A percentile compares a stretch with the other conserved stretches of the same genome.
phyloP scores from a whole-genome alignment of 1,140 invertebrate species.

The Stegodyphus mimosarum region DNA sequence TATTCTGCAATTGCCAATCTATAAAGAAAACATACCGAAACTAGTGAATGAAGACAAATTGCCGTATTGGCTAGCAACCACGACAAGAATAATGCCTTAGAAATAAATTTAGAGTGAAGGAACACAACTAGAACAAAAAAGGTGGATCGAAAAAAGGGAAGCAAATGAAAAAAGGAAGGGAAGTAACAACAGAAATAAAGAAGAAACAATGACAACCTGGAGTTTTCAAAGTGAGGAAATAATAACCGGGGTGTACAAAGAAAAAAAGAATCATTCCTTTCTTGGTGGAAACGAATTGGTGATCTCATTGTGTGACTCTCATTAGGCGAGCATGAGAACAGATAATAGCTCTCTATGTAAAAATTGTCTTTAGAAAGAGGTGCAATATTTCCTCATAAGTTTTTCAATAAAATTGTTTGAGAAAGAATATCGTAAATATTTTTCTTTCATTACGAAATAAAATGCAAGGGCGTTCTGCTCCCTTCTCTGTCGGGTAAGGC shows the following conservation, averaged over 20 bases:
- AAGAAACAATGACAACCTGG: constrained; percentile 26
- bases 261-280: not conserved
- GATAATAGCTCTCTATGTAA: too few species aligned
- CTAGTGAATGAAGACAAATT: constrained; percentile 54
- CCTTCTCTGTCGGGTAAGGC: too few species aligned
- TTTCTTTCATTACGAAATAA: too few species aligned
- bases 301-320: constrained; percentile 13
- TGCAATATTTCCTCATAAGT: too few species aligned
- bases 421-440: too few species aligned
- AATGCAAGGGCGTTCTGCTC: too few species aligned
- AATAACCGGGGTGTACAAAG: constrained; percentile 13
- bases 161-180: not conserved
- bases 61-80: constrained; percentile 36
- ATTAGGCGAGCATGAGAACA: not conserved
- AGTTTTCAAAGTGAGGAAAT: constrained; percentile 42
- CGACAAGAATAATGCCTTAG: constrained; percentile 42
- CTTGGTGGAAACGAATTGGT: constrained; percentile 8
- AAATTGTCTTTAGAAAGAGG: too few species aligned
- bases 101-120: constrained; percentile 52
- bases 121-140: constrained; percentile 18
- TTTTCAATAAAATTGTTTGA: too few species aligned
- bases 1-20: constrained; percentile 26
- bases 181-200: not conserved
- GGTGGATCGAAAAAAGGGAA: constrained; percentile 20
- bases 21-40: constrained; percentile 16